These are phyloP conservation scores for Limosa lapponica DNA, from an alignment of 2,797 vertebrate genomes.

Conservation along the genomic window DNA sequence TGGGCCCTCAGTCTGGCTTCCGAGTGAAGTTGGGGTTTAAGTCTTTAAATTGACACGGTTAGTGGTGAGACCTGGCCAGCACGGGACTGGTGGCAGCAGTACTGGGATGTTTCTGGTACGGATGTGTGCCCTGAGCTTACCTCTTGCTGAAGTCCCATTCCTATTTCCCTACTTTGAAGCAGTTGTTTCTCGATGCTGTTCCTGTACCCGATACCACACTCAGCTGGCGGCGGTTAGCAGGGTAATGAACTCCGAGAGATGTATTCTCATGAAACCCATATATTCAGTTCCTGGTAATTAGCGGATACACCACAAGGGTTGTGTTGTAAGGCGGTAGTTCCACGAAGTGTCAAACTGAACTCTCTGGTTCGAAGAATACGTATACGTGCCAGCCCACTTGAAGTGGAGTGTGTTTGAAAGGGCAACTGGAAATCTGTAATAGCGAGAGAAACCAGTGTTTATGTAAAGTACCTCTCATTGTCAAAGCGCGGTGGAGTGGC, in stretches of 20 bases:
- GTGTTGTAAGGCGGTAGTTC: background rate
- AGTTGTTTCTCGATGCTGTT: background rate
- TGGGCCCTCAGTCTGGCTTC: background rate
- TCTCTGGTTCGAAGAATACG: background rate
- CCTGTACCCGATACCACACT: background rate
- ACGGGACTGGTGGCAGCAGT: background rate
- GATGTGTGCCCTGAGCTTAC: background rate
- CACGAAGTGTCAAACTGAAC: background rate
- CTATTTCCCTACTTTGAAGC: background rate
- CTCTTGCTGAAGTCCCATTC: background rate
- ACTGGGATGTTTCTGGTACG: background rate
- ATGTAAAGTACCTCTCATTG: background rate
- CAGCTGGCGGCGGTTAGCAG: background rate
- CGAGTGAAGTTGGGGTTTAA: background rate
- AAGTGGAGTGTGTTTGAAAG: constrained; percentile 8
- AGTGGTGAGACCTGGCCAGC: background rate
- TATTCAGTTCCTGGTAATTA: background rate
- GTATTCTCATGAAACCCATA: background rate
- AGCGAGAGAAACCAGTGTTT: background rate
- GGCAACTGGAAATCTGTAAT: background rate
- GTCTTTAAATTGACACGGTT: background rate
- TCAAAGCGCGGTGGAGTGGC: background rate
- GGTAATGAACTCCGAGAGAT: background rate
- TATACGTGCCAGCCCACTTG: background rate
- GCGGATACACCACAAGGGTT: background rate